Evolutionary conservation across 1,140 invertebrate genomes (phyloP), one percentile per base, ranked within the genome.

Genomic region (Vanessa atalanta): DNA sequence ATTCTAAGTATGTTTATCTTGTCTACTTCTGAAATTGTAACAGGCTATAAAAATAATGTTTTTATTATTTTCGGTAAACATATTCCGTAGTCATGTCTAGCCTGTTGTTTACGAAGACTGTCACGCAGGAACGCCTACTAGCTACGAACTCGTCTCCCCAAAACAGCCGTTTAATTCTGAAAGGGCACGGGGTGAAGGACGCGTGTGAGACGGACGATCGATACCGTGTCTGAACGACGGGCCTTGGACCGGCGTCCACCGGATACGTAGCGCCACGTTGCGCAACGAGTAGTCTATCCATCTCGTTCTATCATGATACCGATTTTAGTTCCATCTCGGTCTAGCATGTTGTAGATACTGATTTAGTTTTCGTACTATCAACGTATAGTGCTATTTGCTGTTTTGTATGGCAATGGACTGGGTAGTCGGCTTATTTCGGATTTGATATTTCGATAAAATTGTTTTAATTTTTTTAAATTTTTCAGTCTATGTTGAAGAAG

Each of bases 121-220:
- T 61, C 55, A 43, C 16, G 57, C 43, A 20, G 57, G 13, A 48
- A 53, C 31, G 53, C 53, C 47, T 26, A 69, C 51, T 63, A 50
- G 43, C 50, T 47, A 15, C 12, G 11, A 66, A 11, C 48, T 20
- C 37, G 66, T 68, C 65, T 73, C 57, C 72, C 72, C 57, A 63
- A 82, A 80, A 80, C 72, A 61, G 80, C 61, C 65, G 80, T 69
- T 65, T 81, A 77, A 79, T 69, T 79, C 72, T 57, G 70, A 86
- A 88, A 88, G 88, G 88, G 83, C 86, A 89, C 82, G 86, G 79
- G 88, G 88, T 88, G 85, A 89, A 89, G 86, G 88, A 89, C 88
- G 85, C 75, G 78, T 81, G 64, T 72, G 79, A 73, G 69, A 76
- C 71, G 67, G 47, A 51, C 79, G 85, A 87, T 88, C 85, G 85